Evolutionary conservation across 2,888 invertebrate species (phyloP).

Genomic region (Lamproptera curius): DNA sequence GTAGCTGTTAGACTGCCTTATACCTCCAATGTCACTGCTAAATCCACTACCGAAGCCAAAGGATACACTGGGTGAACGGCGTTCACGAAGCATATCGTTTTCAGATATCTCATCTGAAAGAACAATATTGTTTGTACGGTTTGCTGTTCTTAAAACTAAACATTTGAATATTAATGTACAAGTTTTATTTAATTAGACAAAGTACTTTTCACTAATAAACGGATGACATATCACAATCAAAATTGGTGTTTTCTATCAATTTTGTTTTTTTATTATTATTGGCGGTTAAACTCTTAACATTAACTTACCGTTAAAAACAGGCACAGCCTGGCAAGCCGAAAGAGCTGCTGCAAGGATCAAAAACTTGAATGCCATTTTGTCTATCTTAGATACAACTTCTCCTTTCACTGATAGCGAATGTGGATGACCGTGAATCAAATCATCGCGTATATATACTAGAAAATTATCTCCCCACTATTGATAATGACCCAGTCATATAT

Average conservation of each 20-base stretch:
- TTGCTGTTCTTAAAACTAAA: no score
- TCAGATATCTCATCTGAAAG: slow-evolving; percentile 32
- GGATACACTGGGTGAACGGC: slow-evolving; percentile 53
- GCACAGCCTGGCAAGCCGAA: slow-evolving; percentile 46
- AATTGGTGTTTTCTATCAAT: no score
- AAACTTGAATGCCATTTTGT: slow-evolving; percentile 53
- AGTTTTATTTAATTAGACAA: no score
- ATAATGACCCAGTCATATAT: slow-evolving; percentile 26
- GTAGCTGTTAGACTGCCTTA: slow-evolving; percentile 55
- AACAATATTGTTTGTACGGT: not conserved
- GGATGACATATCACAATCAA: no score
- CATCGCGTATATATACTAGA: slow-evolving; percentile 63
- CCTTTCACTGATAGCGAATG: slow-evolving; percentile 51
- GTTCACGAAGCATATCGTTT: slow-evolving; percentile 41
- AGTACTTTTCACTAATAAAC: no score
- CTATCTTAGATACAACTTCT: slow-evolving; percentile 37
- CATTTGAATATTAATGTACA: no score
- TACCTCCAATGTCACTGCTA: slow-evolving; percentile 62
- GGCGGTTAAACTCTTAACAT: no score
- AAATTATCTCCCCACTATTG: slow-evolving; percentile 54
- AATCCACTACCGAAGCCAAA: slow-evolving; percentile 65
- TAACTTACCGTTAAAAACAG: slow-evolving; percentile 51
- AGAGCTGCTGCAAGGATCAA: slow-evolving; percentile 44
- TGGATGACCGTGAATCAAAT: slow-evolving; percentile 60
- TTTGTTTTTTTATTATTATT: no score